Base-by-base conservation (phyloP, 2,113 vertebrate species). In the Charina bottae region DNA sequence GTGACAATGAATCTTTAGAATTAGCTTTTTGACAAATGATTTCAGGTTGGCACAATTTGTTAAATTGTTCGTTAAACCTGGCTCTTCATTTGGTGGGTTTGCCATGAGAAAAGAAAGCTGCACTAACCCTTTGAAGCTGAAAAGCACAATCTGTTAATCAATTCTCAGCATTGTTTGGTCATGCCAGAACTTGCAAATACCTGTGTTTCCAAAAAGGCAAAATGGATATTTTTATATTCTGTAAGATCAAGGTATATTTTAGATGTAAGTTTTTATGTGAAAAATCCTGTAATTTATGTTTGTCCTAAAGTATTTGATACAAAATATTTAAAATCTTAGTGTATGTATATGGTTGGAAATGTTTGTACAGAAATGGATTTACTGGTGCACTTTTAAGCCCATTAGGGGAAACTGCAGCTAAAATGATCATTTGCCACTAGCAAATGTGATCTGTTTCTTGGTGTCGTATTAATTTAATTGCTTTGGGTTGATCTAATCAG, bases 301-400 rank as follows among this genome's bases (percentile, higher is more conserved):
- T 98, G 97, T 98, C 97, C 95, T 97, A 97, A 97, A 97, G 96
- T 98, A 96, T 98, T 97, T 98, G 98, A 96, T 97, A 97, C 94
- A 94, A 96, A 96, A 97, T 98, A 98, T 98, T 98, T 98, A 98
- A 98, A 92, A 94, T 96, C 96, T 97, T 94, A 89, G 96, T 95
- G 96, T 97, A 97, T 97, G 95, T 97, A 97, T 98, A 98, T 98
- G 96, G 96, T 97, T 97, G 94, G 94, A 97, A 95, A 91, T 95
- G 95, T 95, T 96, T 97, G 97, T 98, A 98, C 96, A 98, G 97
- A 97, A 88, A 46, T 97, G 96, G 97, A 97, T 96, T 78, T 97
- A 97, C 97, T 98, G 93, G 95, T 97, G 98, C 98, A 98, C 97
- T 98, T 98, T 97, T 97, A 96, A 97, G 97, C 96, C 97, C 96